Evolutionary conservation across 2,113 vertebrate genomes (phyloP).

Genomic region (Oceanodroma tethys): DNA sequence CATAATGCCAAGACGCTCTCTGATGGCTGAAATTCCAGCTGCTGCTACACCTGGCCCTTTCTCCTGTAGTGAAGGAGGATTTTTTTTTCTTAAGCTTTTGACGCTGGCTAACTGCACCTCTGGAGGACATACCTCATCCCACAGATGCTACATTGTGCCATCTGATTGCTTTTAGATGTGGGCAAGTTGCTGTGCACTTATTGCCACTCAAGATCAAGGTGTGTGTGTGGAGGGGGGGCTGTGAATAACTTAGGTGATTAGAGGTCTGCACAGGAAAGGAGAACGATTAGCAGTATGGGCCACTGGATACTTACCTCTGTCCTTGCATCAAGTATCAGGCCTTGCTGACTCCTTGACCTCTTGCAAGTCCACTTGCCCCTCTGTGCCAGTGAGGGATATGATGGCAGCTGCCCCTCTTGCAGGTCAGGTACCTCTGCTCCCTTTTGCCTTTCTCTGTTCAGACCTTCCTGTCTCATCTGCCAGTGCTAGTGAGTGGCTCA

Average conservation of each 20-base stretch:
- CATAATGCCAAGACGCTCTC: constrained; percentile 24
- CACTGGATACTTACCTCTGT: not conserved
- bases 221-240: not conserved
- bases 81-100: constrained; percentile 8
- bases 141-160: not conserved
- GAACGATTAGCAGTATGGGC: fast-evolving
- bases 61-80: constrained; percentile 24
- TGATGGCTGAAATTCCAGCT: constrained; percentile 63
- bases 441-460: not conserved
- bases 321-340: not conserved
- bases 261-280: not conserved
- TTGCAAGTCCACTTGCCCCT: not conserved
- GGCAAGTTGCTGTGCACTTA: not conserved
- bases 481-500: not conserved
- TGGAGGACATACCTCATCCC: not conserved
- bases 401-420: not conserved
- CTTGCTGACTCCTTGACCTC: not conserved
- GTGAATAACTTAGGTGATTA: not conserved
- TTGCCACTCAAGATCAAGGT: not conserved
- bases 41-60: constrained; percentile 58
- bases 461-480: not conserved
- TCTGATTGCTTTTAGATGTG: not conserved
- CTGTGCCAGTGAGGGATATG: not conserved
- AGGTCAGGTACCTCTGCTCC: not conserved
- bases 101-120: not conserved